These are phyloP conservation scores for Crossocerus cetratus DNA, from an alignment of 2,888 invertebrate species.

Conservation along the genomic window DNA sequence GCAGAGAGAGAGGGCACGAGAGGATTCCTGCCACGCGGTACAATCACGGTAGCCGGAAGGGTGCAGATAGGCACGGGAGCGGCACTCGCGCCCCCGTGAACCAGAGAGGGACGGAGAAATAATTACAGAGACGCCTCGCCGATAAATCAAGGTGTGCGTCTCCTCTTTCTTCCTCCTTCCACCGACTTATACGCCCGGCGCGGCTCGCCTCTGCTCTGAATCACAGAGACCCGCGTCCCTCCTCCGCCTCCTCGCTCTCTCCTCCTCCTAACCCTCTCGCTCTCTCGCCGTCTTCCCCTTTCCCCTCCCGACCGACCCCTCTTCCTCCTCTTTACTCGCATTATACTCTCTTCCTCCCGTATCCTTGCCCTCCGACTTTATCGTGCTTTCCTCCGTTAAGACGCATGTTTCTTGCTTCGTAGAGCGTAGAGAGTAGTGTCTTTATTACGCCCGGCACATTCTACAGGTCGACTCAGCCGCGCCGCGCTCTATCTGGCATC, in stretches of 20 bases:
- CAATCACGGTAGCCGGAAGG: constrained; percentile 72
- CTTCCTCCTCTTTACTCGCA: not conserved
- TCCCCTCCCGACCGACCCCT: constrained; percentile 12
- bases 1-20: constrained; percentile 54
- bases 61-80: constrained; percentile 54
- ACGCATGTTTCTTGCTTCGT: constrained; percentile 59
- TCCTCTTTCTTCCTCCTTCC: constrained; percentile 28
- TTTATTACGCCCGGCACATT: constrained; percentile 68
- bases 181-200: constrained; percentile 1
- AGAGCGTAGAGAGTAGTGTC: constrained; percentile 63
- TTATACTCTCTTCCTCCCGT: constrained; percentile 15
- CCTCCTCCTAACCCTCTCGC: constrained; percentile 16
- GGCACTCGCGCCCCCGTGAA: constrained; percentile 25
- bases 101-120: constrained; percentile 69
- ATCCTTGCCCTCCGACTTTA: constrained; percentile 15
- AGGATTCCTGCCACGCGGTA: constrained; percentile 49
- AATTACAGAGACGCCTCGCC: constrained; percentile 75
- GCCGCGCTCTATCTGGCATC: not conserved
- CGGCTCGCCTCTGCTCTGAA: constrained; percentile 13
- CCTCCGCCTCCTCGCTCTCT: constrained; percentile 11
- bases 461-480: constrained; percentile 63
- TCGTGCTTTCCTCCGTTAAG: constrained; percentile 52
- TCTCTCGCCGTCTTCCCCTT: too few relatives aligned
- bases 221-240: constrained; percentile 7
- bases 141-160: constrained; percentile 73